Evolutionary conservation across 1,140 invertebrate genomes (phyloP), one percentile per base, ranked within the genome.

Genomic region (Odontomachus brunneus): DNA sequence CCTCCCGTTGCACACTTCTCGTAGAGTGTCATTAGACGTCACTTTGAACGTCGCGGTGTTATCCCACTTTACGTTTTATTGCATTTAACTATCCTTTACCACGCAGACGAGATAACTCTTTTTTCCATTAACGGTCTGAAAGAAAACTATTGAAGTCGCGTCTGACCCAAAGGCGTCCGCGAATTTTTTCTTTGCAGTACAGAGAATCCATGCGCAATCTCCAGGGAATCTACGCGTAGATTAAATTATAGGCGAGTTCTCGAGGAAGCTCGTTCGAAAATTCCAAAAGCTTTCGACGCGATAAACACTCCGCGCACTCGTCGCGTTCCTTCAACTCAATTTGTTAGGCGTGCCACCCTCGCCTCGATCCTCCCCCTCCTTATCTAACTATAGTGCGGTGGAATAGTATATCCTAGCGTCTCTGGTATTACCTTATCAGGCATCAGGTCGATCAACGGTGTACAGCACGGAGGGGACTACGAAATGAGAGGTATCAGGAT

Each of bases 241-340:
- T 76, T 66, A 63, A 65, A 66, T 76, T 66, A 76, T 15, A 38
- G n/a, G 5, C 29, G 11, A n/a, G n/a, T n/a, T n/a, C 24, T 75
- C 57, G 4, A 51, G 33, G 48, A 63, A 49, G 24, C 19, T 11
- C 22, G 44, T 11, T 12, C 15, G 57, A 24, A 73, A 73, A 72
- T 33, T 22, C 15, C 4, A 7, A 44, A 33, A 26, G 55, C 55
- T 59, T 12, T n/a, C 19, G 15, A 12, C n/a, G 33, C 19, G 69
- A 72, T 33, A 71, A 72, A 72, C 57, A 57, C 14, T 17, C 11
- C 15, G 29, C 72, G 24, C 44, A 26, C 17, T 49, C 24, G 44
- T 51, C 26, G 26, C 14, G n/a, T 62, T 63, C 49, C 19, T 29
- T 65, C 44, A 63, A 63, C 44, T 63, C 72, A 15, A 75, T 65